Percentiles rank a stretch among this genome's conserved stretches.
Evolutionary conservation across 2,888 invertebrate genomes (phyloP).

Genomic region (Dryococelus australis): DNA sequence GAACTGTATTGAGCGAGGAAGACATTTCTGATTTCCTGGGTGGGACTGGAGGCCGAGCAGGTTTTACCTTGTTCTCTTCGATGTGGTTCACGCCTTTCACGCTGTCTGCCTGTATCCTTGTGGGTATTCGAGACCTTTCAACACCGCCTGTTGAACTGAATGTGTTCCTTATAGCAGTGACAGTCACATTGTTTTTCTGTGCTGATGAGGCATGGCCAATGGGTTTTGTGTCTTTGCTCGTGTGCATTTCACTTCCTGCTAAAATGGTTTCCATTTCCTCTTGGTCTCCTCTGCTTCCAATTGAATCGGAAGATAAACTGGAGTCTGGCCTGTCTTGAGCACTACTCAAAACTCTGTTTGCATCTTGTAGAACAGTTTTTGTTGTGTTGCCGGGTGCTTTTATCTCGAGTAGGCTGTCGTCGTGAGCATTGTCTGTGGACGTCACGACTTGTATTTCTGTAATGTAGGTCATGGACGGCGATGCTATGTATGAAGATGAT

Average conservation of each 20-base stretch:
- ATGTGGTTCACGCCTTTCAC: slow-evolving; percentile 32
- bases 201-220: background rate
- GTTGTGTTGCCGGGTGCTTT: slow-evolving; percentile 27
- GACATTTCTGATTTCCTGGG: slow-evolving; percentile 59
- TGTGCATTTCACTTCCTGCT: background rate
- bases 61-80: slow-evolving; percentile 52
- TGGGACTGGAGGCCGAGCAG: slow-evolving; percentile 60
- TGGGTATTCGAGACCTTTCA: slow-evolving; percentile 49
- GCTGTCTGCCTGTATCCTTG: slow-evolving; percentile 50
- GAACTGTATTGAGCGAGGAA: slow-evolving; percentile 35
- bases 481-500: slow-evolving; percentile 49
- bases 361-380: background rate
- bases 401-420: slow-evolving; percentile 17
- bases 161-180: slow-evolving; percentile 55
- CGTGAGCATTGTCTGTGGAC: slow-evolving; percentile 45
- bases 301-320: slow-evolving; percentile 33
- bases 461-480: slow-evolving; percentile 66
- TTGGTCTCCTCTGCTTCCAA: slow-evolving; percentile 34
- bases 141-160: slow-evolving; percentile 53
- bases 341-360: slow-evolving; percentile 6
- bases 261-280: slow-evolving; percentile 28
- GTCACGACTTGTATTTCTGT: slow-evolving; percentile 76
- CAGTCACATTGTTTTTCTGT: slow-evolving; percentile 47
- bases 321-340: slow-evolving; percentile 26
- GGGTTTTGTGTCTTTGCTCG: background rate